These are phyloP conservation scores for Stenodema calcarata DNA, from an alignment of 2,888 invertebrate genomes.

Conservation along the genomic window DNA sequence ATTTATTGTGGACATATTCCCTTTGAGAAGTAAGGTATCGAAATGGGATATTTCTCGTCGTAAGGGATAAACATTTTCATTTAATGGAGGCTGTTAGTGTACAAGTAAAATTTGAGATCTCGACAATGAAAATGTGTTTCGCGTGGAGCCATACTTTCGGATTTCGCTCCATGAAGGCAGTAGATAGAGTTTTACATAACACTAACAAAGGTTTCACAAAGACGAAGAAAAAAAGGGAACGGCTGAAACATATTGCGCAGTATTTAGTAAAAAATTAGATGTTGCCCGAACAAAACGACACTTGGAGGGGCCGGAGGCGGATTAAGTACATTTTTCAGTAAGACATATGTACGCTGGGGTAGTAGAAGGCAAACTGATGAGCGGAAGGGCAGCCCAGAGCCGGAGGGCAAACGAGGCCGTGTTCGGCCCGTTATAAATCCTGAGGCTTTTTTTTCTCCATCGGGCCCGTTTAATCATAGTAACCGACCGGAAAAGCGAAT, in stretches of 20 bases:
- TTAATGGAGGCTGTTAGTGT: too few species aligned
- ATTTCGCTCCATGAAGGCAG: too few species aligned
- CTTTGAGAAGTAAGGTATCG: too few species aligned
- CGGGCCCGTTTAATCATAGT: not conserved
- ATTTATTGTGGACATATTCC: too few species aligned
- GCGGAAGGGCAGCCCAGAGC: not conserved
- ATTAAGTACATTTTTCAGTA: constrained; percentile 43
- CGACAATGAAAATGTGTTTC: too few species aligned
- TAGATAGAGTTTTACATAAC: too few species aligned
- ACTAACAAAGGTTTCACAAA: too few species aligned
- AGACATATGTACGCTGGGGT: constrained; percentile 21
- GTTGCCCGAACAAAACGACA: not conserved
- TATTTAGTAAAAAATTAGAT: constrained; percentile 16
- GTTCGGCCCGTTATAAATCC: not conserved
- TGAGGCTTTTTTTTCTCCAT: not conserved
- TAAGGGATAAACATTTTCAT: too few species aligned
- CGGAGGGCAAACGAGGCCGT: not conserved
- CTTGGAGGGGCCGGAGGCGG: not conserved
- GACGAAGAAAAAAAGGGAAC: too few species aligned
- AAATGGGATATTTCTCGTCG: too few species aligned
- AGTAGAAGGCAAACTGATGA: constrained; percentile 1
- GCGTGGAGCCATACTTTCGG: too few species aligned
- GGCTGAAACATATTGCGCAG: constrained; percentile 14
- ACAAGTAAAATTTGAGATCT: too few species aligned
- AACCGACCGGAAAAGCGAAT: not conserved